Percentiles rank a stretch among this genome's conserved stretches.
Conservation (phyloP, 2,888 invertebrate species). For the Stomorhina lunata region DNA sequence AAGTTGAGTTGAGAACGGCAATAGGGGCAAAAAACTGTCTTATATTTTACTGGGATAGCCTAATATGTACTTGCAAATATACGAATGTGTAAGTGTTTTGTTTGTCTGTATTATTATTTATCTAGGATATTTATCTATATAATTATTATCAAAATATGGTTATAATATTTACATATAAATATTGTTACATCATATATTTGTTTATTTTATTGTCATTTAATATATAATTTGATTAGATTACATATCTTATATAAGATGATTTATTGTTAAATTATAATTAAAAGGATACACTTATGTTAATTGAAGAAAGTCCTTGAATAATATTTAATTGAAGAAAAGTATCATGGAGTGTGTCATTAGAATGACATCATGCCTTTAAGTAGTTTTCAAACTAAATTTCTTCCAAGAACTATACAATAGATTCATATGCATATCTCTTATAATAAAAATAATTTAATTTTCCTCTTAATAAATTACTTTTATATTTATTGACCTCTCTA, state of each 20-base stretch:
- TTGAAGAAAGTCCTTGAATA: background rate
- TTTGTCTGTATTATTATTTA: background rate
- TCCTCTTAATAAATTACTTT: background rate
- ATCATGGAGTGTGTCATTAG: background rate
- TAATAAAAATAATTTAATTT: background rate
- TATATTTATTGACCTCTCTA: no score
- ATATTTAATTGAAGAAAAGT: background rate
- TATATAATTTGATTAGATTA: background rate
- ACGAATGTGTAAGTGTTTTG: background rate
- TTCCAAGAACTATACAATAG: no score
- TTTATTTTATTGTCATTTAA: slow-evolving; percentile 9
- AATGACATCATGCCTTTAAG: no score
- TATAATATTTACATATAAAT: background rate
- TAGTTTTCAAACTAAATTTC: no score
- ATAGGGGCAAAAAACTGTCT: no score
- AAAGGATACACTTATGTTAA: background rate
- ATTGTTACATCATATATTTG: background rate
- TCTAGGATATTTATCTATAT: background rate
- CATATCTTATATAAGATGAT: slow-evolving; percentile 1
- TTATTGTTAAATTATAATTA: background rate
- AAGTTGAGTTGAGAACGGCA: no score
- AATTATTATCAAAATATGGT: background rate
- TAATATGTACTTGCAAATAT: no score
- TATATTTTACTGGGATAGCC: no score
- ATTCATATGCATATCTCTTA: no score